phyloP scores from a whole-genome alignment of 92 coral and sea anemone species.

The Chrysogorgia sp. region DNA sequence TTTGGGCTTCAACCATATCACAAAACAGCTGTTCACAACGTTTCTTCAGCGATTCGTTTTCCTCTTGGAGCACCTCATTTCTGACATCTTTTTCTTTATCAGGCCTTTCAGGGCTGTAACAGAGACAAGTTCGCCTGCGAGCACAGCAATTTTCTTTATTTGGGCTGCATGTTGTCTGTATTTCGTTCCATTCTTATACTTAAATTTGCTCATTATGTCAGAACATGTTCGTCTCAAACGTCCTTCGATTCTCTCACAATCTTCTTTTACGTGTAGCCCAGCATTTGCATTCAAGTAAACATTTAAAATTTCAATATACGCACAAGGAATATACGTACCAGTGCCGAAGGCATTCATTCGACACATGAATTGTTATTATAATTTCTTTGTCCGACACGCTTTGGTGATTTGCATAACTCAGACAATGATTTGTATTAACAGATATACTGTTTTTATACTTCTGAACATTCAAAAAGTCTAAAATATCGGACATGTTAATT shows the following conservation, averaged over 20 bases:
- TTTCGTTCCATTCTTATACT: neutral
- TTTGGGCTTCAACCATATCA: neutral
- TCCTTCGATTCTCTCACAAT: slow-evolving; percentile 17
- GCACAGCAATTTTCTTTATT: neutral
- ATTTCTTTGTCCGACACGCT: slow-evolving; percentile 29
- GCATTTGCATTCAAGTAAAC: neutral
- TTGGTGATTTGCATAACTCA: slow-evolving; percentile 18
- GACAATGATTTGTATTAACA: slow-evolving; percentile 33
- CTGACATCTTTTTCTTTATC: neutral
- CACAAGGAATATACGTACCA: slow-evolving; percentile 33
- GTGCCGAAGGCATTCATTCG: slow-evolving; percentile 24
- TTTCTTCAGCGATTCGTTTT: slow-evolving; percentile 1
- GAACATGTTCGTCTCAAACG: slow-evolving; percentile 27
- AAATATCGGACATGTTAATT: slow-evolving; percentile 29
- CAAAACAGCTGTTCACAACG: slow-evolving; percentile 1
- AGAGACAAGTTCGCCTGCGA: neutral
- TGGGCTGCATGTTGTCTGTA: slow-evolving; percentile 5
- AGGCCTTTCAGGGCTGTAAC: neutral
- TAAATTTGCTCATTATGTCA: neutral
- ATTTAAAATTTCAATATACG: slow-evolving; percentile 33
- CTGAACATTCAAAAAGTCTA: slow-evolving; percentile 13
- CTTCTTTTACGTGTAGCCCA: slow-evolving; percentile 17
- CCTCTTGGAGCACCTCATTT: neutral
- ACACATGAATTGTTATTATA: slow-evolving; percentile 30
- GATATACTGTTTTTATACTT: slow-evolving; percentile 33